Evolutionary conservation across 2,113 vertebrate species (phyloP), one percentile per base, ranked within the genome.

Genomic region (Cariama cristata): DNA sequence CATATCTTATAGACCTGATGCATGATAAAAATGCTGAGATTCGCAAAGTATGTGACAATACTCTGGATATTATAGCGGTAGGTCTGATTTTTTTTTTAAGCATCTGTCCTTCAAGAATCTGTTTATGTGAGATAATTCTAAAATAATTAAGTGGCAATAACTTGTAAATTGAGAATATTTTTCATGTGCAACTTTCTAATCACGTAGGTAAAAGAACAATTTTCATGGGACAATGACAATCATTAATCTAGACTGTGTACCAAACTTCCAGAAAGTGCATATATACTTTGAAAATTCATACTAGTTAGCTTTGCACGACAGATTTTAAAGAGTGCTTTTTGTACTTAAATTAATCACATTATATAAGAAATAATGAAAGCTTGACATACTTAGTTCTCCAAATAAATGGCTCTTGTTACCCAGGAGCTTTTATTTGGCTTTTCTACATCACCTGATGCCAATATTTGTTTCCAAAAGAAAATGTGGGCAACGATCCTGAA

Each of bases 1-100:
- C 99, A 1, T 99, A 99, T 93, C 99, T 99, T 42, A 99, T 99
- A 81, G 99, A 99, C 87, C 98, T 99, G 96, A 99, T 99, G 99
- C 99, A 99, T 8, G 99, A 99, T 96, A 99, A 99, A 98, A 99
- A 99, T 32, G 97, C 98, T 4, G 99, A 99, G 97, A 99, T 99
- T 55, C 98, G 99, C 35, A 99, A 99, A 98, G 99, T 99, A 82
- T 99, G 99, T 92, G 99, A 99, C 98, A 99, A 99, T 97, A 99
- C 99, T 2, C 98, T 99, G 76, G 99, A 99, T 79, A 99, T 99
- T 58, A 99, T 99, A 59, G 99, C 99, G 79, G 99, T 99, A 96
- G 97, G 99, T 98, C n/a, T 79, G 64, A 45, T 68, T 81, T 53
- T 35, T 44, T 2, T 24, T 33, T 21, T 20, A 3, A 73, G 93